Evolutionary conservation across 2,113 vertebrate species (phyloP).

Genomic region (Zosterops hypoxanthus): DNA sequence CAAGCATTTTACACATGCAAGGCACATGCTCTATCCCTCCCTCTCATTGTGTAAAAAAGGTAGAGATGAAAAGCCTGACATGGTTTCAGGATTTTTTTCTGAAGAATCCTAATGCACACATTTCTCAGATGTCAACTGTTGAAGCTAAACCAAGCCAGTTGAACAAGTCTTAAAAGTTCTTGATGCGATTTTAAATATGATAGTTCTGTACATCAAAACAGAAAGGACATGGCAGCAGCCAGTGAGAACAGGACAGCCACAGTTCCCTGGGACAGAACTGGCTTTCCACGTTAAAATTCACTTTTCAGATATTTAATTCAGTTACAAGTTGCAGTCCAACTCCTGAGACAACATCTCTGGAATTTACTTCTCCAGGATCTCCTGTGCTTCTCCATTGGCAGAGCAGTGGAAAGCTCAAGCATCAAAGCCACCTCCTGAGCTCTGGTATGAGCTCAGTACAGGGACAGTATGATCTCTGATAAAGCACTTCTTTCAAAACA

Average conservation of each 20-base stretch:
- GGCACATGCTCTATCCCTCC: not conserved
- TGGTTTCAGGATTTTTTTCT: not conserved
- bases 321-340: not conserved
- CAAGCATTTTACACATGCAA: not conserved
- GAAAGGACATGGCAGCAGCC: not conserved
- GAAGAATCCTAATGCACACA: not conserved
- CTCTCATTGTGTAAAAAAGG: not conserved
- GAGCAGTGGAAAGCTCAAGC: not conserved
- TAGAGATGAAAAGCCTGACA: constrained; percentile 35
- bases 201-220: not conserved
- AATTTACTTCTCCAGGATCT: not conserved
- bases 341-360: not conserved
- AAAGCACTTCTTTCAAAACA: not conserved
- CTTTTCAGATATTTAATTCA: not conserved
- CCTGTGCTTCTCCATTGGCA: not conserved
- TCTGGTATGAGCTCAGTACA: not conserved
- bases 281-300: not conserved
- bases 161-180: constrained; percentile 40
- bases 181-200: not conserved
- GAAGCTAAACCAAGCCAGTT: constrained; percentile 14
- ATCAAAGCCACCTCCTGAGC: not conserved
- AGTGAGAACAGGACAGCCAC: not conserved
- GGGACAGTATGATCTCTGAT: not conserved
- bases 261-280: not conserved
- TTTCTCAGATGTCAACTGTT: not conserved